A percentile compares a stretch with the other conserved stretches of the same genome.
Conservation (phyloP, 2,113 vertebrate genomes). For the Neotragus pygmaeus region DNA sequence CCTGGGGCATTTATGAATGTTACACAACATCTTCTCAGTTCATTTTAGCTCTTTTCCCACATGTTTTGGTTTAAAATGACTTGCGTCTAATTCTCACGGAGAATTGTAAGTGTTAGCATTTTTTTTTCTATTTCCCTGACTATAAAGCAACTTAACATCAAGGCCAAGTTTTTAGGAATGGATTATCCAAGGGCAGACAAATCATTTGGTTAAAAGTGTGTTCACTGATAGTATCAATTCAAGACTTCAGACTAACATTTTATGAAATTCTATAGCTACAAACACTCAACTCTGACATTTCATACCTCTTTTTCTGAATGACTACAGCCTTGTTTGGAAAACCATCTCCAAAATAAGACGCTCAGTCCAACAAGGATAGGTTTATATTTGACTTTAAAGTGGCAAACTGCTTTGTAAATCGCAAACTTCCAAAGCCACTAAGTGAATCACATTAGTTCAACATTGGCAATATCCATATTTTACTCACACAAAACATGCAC, state of each 20-base stretch:
- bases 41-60: not conserved
- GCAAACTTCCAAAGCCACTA: not conserved
- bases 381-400: not conserved
- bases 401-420: not conserved
- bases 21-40: not conserved
- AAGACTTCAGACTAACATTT: not conserved
- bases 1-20: not conserved
- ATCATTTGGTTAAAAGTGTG: not conserved
- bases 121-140: not conserved
- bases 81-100: not conserved
- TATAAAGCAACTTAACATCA: not conserved
- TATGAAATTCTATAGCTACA: not conserved
- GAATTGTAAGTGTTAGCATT: not conserved
- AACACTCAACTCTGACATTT: not conserved
- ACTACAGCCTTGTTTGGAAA: not conserved
- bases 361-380: not conserved
- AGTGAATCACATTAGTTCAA: not conserved
- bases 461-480: not conserved
- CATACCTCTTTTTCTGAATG: not conserved
- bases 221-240: not conserved
- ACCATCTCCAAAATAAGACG: not conserved
- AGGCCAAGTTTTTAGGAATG: not conserved
- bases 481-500: not conserved
- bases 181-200: not conserved
- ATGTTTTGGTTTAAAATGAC: not conserved